Evolutionary conservation across 2,113 vertebrate genomes (phyloP).

Genomic region (Perca fluviatilis): DNA sequence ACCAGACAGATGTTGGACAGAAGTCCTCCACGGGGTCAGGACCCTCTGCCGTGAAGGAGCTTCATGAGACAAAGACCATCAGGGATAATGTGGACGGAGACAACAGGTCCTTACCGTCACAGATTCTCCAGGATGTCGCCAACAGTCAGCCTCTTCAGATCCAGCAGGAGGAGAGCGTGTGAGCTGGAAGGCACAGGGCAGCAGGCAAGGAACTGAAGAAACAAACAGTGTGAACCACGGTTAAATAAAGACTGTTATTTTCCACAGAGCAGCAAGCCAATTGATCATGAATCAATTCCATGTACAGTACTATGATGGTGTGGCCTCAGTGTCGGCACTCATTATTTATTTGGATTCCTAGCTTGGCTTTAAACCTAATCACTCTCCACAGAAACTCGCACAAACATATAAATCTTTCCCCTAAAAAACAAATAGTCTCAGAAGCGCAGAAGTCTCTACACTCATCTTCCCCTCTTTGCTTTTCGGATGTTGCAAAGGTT

Average conservation of each 20-base stretch:
- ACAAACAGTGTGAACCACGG: conserved; percentile 40
- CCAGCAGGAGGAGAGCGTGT: conserved; percentile 60
- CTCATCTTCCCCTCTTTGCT: conserved; percentile 36
- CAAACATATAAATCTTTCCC: conserved; percentile 52
- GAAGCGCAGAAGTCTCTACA: conserved; percentile 29
- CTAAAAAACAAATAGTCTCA: conserved; percentile 62
- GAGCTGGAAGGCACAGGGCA: background rate
- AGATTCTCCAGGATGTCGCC: conserved; percentile 41
- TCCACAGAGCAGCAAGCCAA: conserved; percentile 50
- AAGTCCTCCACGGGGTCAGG: background rate
- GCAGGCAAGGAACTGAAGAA: conserved; percentile 6
- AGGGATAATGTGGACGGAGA: conserved; percentile 63
- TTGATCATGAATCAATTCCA: conserved; percentile 68
- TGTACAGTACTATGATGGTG: conserved; percentile 48
- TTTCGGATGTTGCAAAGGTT: conserved; percentile 73
- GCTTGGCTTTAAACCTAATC: conserved; percentile 60
- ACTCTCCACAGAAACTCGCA: conserved; percentile 45
- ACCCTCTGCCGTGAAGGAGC: conserved; percentile 63
- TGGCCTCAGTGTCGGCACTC: conserved; percentile 38
- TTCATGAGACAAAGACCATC: conserved; percentile 66
- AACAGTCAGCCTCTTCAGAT: conserved; percentile 68
- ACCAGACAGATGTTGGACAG: conserved; percentile 27
- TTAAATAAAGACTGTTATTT: conserved; percentile 59
- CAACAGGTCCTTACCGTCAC: conserved; percentile 48
- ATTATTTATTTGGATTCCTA: conserved; percentile 59